Evolutionary conservation across 2,888 invertebrate species (phyloP), one percentile per base, ranked within the genome.

Genomic region (Diplolepis rosae): DNA sequence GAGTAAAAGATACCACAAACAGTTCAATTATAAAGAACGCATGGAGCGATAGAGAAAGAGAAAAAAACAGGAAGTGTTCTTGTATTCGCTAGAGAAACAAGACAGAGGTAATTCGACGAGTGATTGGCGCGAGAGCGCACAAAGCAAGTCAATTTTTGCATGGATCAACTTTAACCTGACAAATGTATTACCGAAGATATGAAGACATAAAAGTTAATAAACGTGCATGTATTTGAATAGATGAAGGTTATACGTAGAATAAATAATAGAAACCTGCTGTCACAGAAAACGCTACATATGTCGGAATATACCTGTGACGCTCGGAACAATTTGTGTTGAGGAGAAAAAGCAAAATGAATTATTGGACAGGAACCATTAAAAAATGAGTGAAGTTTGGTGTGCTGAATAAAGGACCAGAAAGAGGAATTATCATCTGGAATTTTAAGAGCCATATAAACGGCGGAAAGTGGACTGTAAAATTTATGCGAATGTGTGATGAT

Each of bases 341-440:
- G n/a, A 68, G 71, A 76, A 76, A 79, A 80, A 78, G 80, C 70
- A 75, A 79, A 82, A 82, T 83, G 80, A 82, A 84, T 82, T 80
- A 81, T 75, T 78, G 75, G 77, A 74, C 52, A 71, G 77, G 74
- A 81, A n/a, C 80, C 80, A 81, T 82, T 83, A 80, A 84, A 85
- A 83, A 77, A 75, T 73, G 77, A 81, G 79, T 79, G 77, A 82
- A 82, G 82, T 72, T 66, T 65, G 65, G 75, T 65, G 39, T n/a
- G 35, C 22, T 56, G 22, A 24, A 61, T 35, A 22, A 61, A 61
- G 61, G 39, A 24, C 13, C 61, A 22, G 22, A n/a, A 24, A 39
- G 22, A 69, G 70, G 76, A 75, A 79, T 82, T 82, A 83, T 77
- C 77, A 80, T 75, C 76, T 77, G 69, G 70, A 70, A 74, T 78